These are phyloP conservation scores for Sterna hirundo DNA, from an alignment of 2,113 vertebrate species.

Conservation along the genomic window DNA sequence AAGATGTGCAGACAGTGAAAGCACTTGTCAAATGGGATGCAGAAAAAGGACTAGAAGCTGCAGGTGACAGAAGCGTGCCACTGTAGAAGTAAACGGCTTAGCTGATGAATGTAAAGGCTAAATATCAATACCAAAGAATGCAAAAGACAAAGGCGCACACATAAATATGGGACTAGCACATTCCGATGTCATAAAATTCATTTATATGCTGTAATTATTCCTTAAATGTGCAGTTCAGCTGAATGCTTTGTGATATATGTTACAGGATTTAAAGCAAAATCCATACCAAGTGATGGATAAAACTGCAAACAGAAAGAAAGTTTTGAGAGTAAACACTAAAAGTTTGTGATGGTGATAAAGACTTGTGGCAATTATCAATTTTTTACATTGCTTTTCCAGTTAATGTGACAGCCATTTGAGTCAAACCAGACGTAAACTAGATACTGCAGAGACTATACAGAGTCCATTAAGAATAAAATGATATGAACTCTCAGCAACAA, in stretches of 20 bases:
- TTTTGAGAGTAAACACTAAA: slow-evolving; percentile 25
- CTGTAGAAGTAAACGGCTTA: background rate
- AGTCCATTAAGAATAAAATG: background rate
- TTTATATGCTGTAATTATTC: background rate
- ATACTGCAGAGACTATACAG: background rate
- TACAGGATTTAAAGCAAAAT: slow-evolving; percentile 24
- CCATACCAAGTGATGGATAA: background rate
- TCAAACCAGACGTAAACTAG: background rate
- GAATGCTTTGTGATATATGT: background rate
- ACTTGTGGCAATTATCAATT: background rate
- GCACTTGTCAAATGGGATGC: background rate
- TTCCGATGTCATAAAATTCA: background rate
- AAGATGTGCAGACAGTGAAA: background rate
- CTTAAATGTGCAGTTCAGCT: background rate
- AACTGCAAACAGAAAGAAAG: background rate
- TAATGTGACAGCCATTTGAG: slow-evolving; percentile 12
- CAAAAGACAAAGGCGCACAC: background rate
- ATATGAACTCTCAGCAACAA: background rate
- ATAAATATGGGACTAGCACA: background rate
- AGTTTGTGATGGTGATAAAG: slow-evolving; percentile 4
- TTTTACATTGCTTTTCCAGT: slow-evolving; percentile 1
- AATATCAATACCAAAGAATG: background rate
- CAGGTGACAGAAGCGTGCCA: background rate
- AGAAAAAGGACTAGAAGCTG: background rate
- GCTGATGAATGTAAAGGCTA: background rate